A percentile compares a stretch with the other conserved stretches of the same genome.
These are phyloP conservation scores for Nomada ruficornis DNA, from an alignment of 2,888 invertebrate genomes.

Conservation along the genomic window DNA sequence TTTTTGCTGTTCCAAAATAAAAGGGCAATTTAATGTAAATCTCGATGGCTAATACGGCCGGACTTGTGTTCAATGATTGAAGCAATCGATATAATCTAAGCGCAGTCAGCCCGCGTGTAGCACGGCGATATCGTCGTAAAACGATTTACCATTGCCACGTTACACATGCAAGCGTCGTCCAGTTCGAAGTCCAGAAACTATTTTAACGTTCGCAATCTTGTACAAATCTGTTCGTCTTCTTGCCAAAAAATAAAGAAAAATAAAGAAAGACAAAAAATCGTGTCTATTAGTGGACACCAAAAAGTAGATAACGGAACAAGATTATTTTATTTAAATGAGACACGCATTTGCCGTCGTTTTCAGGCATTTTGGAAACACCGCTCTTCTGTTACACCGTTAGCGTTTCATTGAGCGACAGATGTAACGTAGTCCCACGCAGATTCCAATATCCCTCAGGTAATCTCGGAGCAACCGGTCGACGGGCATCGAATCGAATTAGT, in stretches of 20 bases:
- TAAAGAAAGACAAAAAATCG: not conserved
- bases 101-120: slow-evolving; percentile 10
- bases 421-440: slow-evolving; percentile 9
- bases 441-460: slow-evolving; percentile 52
- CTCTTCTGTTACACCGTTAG: not conserved
- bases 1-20: not conserved
- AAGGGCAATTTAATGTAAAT: not conserved
- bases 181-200: too few species aligned
- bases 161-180: not conserved
- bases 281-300: too few species aligned
- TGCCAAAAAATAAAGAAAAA: slow-evolving; percentile 9
- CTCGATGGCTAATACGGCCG: not conserved
- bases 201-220: too few species aligned
- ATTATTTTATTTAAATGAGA: too few species aligned
- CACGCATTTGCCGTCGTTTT: too few species aligned
- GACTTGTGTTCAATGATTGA: slow-evolving; percentile 14
- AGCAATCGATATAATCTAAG: slow-evolving; percentile 29
- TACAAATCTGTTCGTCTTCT: too few species aligned
- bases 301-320: not conserved
- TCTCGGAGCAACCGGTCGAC: slow-evolving; percentile 34
- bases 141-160: slow-evolving; percentile 31
- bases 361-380: too few species aligned
- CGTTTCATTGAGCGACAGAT: not conserved
- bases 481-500: slow-evolving; percentile 55
- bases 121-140: slow-evolving; percentile 30